phyloP scores from a whole-genome alignment of 2,888 invertebrate genomes.

The Pecten maximus region DNA sequence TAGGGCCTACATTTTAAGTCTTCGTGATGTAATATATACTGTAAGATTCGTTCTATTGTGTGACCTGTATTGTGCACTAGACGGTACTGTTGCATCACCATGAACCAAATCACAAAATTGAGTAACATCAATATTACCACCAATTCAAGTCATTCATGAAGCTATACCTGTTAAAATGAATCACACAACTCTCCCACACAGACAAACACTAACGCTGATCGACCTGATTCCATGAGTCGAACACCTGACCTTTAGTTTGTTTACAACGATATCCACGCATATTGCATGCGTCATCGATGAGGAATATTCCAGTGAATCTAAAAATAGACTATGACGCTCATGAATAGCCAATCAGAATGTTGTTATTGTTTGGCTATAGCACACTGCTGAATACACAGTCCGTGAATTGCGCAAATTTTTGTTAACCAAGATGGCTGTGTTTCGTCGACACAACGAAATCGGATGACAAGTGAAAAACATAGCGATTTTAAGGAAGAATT shows the following conservation, averaged over 20 bases:
- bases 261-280: not conserved
- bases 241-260: not conserved
- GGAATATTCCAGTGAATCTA: slow-evolving; percentile 15
- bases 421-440: slow-evolving; percentile 10
- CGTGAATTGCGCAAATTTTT: not conserved
- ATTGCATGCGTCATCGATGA: not conserved
- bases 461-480: not conserved
- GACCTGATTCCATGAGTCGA: not conserved
- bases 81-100: not conserved
- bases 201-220: not conserved
- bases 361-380: not conserved
- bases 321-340: not conserved
- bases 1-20: too few species aligned
- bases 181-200: not conserved
- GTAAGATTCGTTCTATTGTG: not conserved
- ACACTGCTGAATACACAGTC: not conserved
- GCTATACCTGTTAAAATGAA: too few species aligned
- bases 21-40: too few species aligned
- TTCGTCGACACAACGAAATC: not conserved
- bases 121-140: not conserved
- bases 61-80: not conserved
- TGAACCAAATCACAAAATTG: not conserved
- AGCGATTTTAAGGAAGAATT: slow-evolving; percentile 16
- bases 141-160: not conserved
- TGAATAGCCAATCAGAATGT: not conserved